Percentiles rank a stretch among this genome's conserved stretches.
These are phyloP conservation scores for Eptatretus atami DNA, from an alignment of 2,797 vertebrate species.

Conservation along the genomic window DNA sequence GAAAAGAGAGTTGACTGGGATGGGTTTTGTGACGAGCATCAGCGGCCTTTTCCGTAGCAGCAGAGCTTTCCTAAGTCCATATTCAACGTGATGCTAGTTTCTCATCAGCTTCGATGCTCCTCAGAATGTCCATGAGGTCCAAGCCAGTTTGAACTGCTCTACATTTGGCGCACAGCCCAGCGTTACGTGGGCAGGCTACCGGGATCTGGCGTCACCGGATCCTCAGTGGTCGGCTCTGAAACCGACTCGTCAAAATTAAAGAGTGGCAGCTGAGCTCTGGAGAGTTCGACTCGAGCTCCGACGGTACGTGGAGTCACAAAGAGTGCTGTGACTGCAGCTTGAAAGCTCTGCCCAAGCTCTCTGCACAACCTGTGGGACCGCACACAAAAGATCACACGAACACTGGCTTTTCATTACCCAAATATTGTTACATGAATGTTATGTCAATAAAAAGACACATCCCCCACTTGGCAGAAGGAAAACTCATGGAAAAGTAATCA, in stretches of 20 bases:
- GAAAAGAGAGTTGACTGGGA: too few relatives aligned
- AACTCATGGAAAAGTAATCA: too few relatives aligned
- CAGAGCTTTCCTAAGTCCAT: conserved; percentile 35
- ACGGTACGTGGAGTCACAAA: conserved; percentile 60
- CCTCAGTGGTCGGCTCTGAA: neutral
- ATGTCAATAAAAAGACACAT: too few relatives aligned
- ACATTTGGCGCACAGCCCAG: conserved; percentile 35
- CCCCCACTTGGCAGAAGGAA: too few relatives aligned
- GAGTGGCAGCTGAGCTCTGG: conserved; percentile 31
- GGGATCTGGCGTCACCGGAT: conserved; percentile 16
- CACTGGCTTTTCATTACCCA: too few relatives aligned
- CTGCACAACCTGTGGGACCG: conserved; percentile 24
- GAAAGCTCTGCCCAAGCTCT: conserved; percentile 22
- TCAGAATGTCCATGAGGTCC: conserved; percentile 51
- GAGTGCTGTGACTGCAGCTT: conserved; percentile 36
- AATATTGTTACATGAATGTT: too few relatives aligned
- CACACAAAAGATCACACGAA: too few relatives aligned
- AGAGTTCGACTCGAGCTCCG: conserved; percentile 38
- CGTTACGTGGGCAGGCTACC: conserved; percentile 58
- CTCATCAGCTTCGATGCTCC: conserved; percentile 29
- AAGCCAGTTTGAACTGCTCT: conserved; percentile 39
- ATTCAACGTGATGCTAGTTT: conserved; percentile 27
- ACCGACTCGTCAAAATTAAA: conserved; percentile 26
- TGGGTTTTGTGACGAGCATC: conserved; percentile 19
- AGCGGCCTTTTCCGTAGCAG: conserved; percentile 39